Percentiles rank a stretch among this genome's conserved stretches.
Conservation (phyloP, 1,140 invertebrate species). For the Asobara japonica region DNA sequence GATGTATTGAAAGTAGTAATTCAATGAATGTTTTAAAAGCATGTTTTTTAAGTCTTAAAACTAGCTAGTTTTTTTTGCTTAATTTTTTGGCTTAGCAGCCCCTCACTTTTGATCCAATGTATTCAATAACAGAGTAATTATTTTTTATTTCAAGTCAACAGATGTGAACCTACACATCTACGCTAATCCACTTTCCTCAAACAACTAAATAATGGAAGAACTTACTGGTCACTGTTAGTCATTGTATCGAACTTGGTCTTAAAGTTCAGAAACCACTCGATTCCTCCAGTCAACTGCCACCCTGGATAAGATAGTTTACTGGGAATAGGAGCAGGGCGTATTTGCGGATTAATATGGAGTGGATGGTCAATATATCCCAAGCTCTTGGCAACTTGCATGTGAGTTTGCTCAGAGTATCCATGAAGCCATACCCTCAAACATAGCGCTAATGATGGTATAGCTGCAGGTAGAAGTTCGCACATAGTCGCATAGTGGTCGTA, state of each 20-base stretch:
- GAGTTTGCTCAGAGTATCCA: slow-evolving; percentile 63
- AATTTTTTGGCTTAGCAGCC: too few relatives aligned
- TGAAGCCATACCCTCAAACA: slow-evolving; percentile 71
- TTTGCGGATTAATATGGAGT: slow-evolving; percentile 59
- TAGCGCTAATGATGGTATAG: slow-evolving; percentile 79
- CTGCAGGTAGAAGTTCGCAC: slow-evolving; percentile 89
- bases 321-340: slow-evolving; percentile 64
- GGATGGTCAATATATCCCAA: slow-evolving; percentile 67
- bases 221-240: slow-evolving; percentile 73
- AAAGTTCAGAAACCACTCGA: slow-evolving; percentile 71
- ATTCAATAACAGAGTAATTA: too few relatives aligned
- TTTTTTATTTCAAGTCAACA: too few relatives aligned
- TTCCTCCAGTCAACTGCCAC: slow-evolving; percentile 68
- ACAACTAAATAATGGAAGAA: slow-evolving; percentile 39
- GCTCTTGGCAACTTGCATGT: slow-evolving; percentile 64
- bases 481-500: slow-evolving; percentile 94
- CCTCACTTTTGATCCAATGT: too few relatives aligned
- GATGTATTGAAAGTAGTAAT: too few relatives aligned
- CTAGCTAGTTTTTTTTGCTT: too few relatives aligned
- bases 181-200: neutral
- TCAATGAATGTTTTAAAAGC: too few relatives aligned
- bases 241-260: slow-evolving; percentile 68
- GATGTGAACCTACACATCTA: too few relatives aligned
- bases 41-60: too few relatives aligned
- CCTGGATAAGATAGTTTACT: slow-evolving; percentile 71